Conservation (phyloP, 64 coral and sea anemone species). For the Actinia tenebrosa region DNA sequence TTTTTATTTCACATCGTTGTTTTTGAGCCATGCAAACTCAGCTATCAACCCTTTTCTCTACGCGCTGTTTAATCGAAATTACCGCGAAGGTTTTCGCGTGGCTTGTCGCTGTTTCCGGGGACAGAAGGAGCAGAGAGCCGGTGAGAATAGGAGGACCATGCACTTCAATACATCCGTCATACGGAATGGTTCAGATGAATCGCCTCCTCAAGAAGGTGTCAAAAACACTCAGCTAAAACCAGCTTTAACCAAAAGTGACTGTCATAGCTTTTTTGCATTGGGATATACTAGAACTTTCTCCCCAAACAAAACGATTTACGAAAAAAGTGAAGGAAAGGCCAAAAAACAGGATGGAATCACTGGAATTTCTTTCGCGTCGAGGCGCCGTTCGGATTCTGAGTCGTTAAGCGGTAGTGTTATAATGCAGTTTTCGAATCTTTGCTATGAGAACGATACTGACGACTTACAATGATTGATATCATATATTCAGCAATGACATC, state of each 20-base stretch:
- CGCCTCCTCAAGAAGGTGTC: neutral
- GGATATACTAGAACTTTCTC: neutral
- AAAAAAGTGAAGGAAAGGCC: neutral
- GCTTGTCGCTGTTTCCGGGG: conserved; percentile 46
- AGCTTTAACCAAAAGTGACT: neutral
- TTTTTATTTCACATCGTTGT: conserved; percentile 77
- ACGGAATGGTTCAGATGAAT: neutral
- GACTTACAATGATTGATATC: neutral
- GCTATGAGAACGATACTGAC: neutral
- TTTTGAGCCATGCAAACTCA: conserved; percentile 68
- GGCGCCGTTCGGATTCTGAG: neutral
- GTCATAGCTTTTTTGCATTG: neutral
- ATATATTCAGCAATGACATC: neutral
- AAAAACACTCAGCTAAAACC: neutral
- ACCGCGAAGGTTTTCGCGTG: conserved; percentile 68
- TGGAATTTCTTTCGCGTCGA: neutral
- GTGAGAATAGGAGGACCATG: neutral
- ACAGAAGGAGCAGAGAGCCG: neutral
- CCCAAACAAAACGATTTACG: neutral
- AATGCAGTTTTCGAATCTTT: neutral
- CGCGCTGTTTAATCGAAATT: conserved; percentile 72
- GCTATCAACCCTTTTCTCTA: conserved; percentile 79
- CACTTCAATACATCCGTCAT: neutral
- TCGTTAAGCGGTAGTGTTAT: neutral
- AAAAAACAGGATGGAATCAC: neutral